phyloP scores from a whole-genome alignment of 2,888 invertebrate species.

The Cremastinae sp. region DNA sequence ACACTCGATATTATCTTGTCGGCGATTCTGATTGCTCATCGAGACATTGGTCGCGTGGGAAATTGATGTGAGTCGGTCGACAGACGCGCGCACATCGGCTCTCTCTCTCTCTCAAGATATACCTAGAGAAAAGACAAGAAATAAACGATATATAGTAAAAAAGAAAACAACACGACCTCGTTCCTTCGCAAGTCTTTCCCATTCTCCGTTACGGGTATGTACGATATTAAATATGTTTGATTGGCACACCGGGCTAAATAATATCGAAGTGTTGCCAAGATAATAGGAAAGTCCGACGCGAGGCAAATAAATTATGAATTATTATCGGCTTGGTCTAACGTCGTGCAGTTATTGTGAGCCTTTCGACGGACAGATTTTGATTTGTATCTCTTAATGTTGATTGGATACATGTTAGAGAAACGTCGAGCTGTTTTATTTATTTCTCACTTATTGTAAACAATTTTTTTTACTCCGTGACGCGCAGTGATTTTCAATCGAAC shows the following conservation, averaged over 20 bases:
- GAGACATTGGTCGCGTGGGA: constrained; percentile 62
- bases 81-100: constrained; percentile 26
- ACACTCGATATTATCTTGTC: constrained; percentile 55
- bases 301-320: constrained; percentile 44
- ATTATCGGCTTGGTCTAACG: constrained; percentile 25
- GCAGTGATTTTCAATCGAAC: constrained; percentile 12
- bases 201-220: constrained; percentile 21
- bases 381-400: constrained; percentile 47
- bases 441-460: no score
- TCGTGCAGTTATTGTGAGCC: constrained; percentile 37
- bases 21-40: constrained; percentile 59
- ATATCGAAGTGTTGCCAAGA: constrained; percentile 37
- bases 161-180: constrained; percentile 51
- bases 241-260: constrained; percentile 38
- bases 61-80: constrained; percentile 55
- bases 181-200: constrained; percentile 50
- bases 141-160: background rate
- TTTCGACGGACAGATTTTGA: constrained; percentile 31
- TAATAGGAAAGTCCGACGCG: constrained; percentile 28
- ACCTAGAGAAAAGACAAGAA: background rate
- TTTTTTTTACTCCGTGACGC: background rate
- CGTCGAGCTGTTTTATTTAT: background rate
- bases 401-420: constrained; percentile 30
- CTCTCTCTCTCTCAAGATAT: background rate
- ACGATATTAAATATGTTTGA: constrained; percentile 36